Percentiles rank a stretch among this genome's conserved stretches.
Evolutionary conservation across 64 coral and sea anemone genomes (phyloP).

Genomic region (Pachyseris speciosa): DNA sequence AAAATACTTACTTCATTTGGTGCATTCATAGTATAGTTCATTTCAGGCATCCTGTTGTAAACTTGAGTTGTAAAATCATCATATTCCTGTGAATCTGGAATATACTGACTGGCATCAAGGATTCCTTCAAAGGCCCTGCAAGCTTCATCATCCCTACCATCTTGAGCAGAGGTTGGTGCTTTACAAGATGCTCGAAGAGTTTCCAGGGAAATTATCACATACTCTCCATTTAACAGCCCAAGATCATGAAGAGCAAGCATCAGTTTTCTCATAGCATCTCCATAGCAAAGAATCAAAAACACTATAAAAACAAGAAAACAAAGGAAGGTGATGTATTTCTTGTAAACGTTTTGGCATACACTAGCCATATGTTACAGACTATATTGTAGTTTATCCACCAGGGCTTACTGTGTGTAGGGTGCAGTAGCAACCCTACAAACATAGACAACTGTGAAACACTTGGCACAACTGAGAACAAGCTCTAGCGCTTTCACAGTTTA

Average conservation of each 20-base stretch:
- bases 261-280: constrained; percentile 27
- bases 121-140: constrained; percentile 67
- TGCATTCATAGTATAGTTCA: constrained; percentile 23
- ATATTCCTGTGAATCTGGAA: constrained; percentile 45
- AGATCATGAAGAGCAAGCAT: constrained; percentile 60
- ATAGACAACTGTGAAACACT: no score
- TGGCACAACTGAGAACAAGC: no score
- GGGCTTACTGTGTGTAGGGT: no score
- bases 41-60: constrained; percentile 67
- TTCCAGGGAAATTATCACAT: constrained; percentile 51
- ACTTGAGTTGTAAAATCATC: constrained; percentile 28
- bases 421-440: no score
- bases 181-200: constrained; percentile 10
- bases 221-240: constrained; percentile 73
- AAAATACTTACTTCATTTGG: not conserved
- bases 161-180: not conserved
- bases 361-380: no score
- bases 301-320: constrained; percentile 42
- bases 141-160: constrained; percentile 52
- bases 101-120: constrained; percentile 47
- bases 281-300: constrained; percentile 74
- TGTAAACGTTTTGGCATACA: no score
- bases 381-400: no score
- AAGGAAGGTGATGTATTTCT: not conserved
- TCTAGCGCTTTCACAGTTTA: no score